Percentiles rank a stretch among this genome's conserved stretches.
These are phyloP conservation scores for Epizoanthus ramosus DNA, from an alignment of 92 coral and sea anemone genomes.

Conservation along the genomic window DNA sequence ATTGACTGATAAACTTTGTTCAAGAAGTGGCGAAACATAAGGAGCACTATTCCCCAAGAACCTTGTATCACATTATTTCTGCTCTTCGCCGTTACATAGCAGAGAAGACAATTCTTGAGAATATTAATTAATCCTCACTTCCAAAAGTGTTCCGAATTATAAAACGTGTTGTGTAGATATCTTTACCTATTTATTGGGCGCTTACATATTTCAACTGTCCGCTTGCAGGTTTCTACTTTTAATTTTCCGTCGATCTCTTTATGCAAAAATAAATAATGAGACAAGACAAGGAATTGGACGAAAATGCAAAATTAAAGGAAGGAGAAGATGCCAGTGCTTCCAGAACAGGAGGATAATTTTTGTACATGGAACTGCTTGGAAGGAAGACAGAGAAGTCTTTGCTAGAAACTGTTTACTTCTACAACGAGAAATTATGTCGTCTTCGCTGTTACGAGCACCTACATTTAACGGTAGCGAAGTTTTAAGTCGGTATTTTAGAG, in stretches of 20 bases:
- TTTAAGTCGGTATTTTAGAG: conserved; percentile 11
- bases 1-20: too few species aligned
- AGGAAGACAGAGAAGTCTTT: conserved; percentile 2
- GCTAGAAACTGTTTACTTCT: conserved; percentile 19
- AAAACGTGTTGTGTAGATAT: too few species aligned
- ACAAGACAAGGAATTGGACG: conserved; percentile 7
- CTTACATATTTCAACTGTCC: neutral
- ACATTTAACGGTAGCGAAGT: neutral
- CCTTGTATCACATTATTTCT: too few species aligned
- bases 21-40: too few species aligned
- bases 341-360: conserved; percentile 17
- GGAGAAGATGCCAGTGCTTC: neutral
- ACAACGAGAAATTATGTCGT: neutral
- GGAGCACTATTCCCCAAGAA: too few species aligned
- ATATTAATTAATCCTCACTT: too few species aligned
- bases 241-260: neutral
- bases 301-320: neutral
- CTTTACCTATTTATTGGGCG: too few species aligned
- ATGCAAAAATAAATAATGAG: conserved; percentile 19
- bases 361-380: conserved; percentile 6
- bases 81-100: too few species aligned
- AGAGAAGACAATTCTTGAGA: too few species aligned
- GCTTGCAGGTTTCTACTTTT: conserved; percentile 11
- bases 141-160: too few species aligned
- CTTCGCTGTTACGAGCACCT: neutral